phyloP scores from a whole-genome alignment of 2,888 invertebrate species.

The Epiblema foenella region DNA sequence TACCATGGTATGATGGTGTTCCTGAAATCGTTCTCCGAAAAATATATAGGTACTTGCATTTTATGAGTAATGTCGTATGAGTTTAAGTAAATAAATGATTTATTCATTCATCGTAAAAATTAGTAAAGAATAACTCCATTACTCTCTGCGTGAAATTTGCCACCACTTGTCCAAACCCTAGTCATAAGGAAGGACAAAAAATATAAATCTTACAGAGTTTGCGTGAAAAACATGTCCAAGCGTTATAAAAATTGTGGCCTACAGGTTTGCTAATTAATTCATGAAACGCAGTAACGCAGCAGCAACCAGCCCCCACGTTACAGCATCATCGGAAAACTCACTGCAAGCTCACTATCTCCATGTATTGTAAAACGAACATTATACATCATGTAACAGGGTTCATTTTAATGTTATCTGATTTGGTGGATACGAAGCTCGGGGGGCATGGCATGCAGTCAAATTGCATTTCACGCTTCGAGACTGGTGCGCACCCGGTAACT shows the following conservation, averaged over 20 bases:
- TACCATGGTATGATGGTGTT: no score
- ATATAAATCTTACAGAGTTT: background rate
- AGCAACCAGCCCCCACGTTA: background rate
- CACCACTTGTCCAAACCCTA: no score
- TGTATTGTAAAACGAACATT: conserved; percentile 2
- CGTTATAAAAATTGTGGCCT: background rate
- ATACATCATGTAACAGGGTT: background rate
- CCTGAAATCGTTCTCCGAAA: no score
- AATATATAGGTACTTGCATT: no score
- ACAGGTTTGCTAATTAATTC: background rate
- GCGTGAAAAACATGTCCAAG: background rate
- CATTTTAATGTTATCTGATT: background rate
- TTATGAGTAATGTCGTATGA: no score
- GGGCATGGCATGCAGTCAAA: conserved; percentile 10
- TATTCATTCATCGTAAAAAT: no score
- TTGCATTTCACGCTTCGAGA: conserved; percentile 57
- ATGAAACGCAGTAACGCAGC: background rate
- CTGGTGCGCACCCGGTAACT: conserved; percentile 9
- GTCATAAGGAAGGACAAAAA: background rate
- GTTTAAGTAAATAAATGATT: no score
- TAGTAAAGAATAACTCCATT: no score
- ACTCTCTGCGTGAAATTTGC: no score
- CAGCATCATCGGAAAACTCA: background rate
- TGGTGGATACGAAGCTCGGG: background rate
- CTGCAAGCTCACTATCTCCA: background rate